A percentile compares a stretch with the other conserved stretches of the same genome.
phyloP scores from a whole-genome alignment of 2,888 invertebrate genomes.

The Caenorhabditis sp. region DNA sequence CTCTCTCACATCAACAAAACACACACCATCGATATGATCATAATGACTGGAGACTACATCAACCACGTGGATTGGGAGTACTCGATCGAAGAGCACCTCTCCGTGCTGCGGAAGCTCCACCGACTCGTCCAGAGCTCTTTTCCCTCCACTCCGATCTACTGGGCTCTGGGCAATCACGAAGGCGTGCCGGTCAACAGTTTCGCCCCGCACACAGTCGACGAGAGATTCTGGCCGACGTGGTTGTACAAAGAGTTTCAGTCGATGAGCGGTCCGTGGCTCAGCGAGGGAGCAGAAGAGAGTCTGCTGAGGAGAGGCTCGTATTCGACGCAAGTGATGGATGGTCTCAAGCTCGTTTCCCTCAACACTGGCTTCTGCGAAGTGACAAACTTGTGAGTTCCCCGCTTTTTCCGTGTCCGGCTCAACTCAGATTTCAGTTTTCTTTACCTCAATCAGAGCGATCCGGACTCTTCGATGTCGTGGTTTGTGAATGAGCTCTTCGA shows the following conservation, averaged over 20 bases:
- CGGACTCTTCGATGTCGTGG: constrained; percentile 88
- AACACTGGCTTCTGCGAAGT: constrained; percentile 80
- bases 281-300: constrained; percentile 77
- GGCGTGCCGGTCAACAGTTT: constrained; percentile 81
- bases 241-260: constrained; percentile 85
- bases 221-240: constrained; percentile 84
- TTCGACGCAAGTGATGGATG: constrained; percentile 83
- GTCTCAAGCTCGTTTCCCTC: constrained; percentile 75
- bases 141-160: constrained; percentile 90
- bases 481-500: constrained; percentile 84
- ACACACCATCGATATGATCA: constrained; percentile 82
- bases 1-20: constrained; percentile 81
- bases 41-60: constrained; percentile 96
- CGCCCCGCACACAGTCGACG: constrained; percentile 80
- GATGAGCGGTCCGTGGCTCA: constrained; percentile 88
- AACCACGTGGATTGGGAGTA: constrained; percentile 96
- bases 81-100: constrained; percentile 79
- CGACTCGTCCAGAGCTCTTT: constrained; percentile 81
- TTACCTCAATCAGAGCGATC: constrained; percentile 89
- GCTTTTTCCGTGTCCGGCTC: not conserved
- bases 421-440: constrained; percentile 82
- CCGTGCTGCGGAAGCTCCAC: constrained; percentile 52
- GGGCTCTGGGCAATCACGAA: constrained; percentile 96
- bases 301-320: constrained; percentile 86
- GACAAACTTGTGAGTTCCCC: constrained; percentile 76